Conservation (phyloP, 2,113 vertebrate species). For the Ochotona curzoniae region DNA sequence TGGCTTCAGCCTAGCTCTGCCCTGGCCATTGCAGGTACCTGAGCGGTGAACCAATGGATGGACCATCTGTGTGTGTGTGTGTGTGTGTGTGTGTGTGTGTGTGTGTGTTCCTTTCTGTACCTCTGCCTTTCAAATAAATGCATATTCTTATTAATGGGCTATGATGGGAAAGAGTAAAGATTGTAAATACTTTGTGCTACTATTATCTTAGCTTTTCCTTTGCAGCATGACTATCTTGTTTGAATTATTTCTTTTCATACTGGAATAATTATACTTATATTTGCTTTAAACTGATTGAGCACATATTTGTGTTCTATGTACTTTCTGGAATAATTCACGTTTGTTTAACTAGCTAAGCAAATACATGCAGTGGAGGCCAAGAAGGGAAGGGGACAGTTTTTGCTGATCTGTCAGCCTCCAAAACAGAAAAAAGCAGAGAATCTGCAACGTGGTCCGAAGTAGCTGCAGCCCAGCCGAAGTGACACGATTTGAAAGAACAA, state of each 20-base stretch:
- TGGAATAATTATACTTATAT: neutral
- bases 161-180: neutral
- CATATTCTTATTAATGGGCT: neutral
- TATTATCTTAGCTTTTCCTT: neutral
- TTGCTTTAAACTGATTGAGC: neutral
- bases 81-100: too few species aligned
- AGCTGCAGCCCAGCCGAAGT: neutral
- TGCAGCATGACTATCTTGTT: neutral
- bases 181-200: neutral
- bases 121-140: too few species aligned
- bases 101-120: too few species aligned
- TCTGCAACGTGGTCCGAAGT: neutral
- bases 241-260: neutral
- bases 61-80: too few species aligned
- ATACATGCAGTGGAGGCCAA: neutral
- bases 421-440: neutral
- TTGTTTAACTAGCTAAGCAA: constrained; percentile 18
- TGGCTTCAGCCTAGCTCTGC: too few species aligned
- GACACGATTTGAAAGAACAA: neutral
- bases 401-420: neutral
- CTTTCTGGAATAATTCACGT: neutral
- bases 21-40: too few species aligned
- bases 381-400: neutral
- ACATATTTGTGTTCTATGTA: neutral
- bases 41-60: too few species aligned